Base-by-base conservation (phyloP, 2,113 vertebrate genomes). In the Fregetta grallaria region DNA sequence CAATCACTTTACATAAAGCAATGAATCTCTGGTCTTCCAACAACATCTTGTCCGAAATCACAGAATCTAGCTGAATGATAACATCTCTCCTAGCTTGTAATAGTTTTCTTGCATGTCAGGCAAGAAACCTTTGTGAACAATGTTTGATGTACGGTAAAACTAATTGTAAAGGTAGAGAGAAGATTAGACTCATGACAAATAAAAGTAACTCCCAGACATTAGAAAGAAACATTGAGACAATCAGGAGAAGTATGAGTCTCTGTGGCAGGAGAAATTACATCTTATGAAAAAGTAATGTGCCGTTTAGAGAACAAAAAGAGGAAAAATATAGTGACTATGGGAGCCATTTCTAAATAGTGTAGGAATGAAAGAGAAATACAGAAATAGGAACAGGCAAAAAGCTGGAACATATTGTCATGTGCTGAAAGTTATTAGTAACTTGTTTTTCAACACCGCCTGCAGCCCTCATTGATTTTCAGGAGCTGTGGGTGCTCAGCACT, bases 101-200 rank as follows among this genome's bases (percentile, higher is more conserved):
- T n/a, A 65, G 21, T 49, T 55, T 86, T 80, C 34, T 80, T 93
- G 52, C 11, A 74, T 90, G 88, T 91, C 72, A 89, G 72, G 59
- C 44, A 91, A 85, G 73, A 87, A 94, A 91, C 30, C 58, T 73
- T n/a, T 42, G 67, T 62, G 76, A 89, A 50, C 40, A 62, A 20
- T 85, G 17, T 87, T 86, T 92, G 94, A 91, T 86, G 25, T 68
- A 68, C 52, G 53, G 72, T 90, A 84, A 93, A 93, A 88, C 58
- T 95, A 96, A 96, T 93, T 93, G 78, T 34, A 80, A 92, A 94
- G 44, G 32, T 89, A 89, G 73, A 58, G 32, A 72, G 61, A 88
- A 70, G 71, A 83, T 92, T 49, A 86, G 52, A 59, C 65, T 92
- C 86, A 47, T 71, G 72, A 86, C 55, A 86, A 91, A 88, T 84